These are phyloP conservation scores for Andrena trimmerana DNA, from an alignment of 2,888 invertebrate species.

Conservation along the genomic window DNA sequence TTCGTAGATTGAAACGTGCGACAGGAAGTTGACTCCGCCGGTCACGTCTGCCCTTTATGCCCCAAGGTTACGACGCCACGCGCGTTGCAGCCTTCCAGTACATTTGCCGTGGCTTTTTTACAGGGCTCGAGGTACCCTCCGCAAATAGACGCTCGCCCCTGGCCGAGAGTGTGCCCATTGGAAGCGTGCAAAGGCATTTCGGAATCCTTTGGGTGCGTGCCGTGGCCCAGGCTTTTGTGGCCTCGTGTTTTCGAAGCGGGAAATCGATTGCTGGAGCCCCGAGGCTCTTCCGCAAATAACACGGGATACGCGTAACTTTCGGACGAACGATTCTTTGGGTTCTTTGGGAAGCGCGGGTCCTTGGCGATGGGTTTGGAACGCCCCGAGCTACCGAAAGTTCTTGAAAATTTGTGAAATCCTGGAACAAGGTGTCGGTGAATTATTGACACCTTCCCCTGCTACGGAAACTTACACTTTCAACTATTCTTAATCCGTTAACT, in stretches of 20 bases:
- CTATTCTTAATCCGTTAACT: not conserved
- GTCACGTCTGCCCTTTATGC: conserved; percentile 60
- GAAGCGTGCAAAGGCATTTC: conserved; percentile 8
- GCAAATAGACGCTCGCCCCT: not conserved
- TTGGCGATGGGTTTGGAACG: not conserved
- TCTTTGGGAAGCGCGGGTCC: not conserved
- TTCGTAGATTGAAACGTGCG: conserved; percentile 21
- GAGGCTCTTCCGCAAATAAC: conserved; percentile 34
- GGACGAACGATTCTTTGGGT: conserved; percentile 26
- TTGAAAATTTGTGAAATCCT: not conserved
- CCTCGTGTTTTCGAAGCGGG: conserved; percentile 23
- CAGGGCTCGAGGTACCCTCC: not conserved
- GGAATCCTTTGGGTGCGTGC: conserved; percentile 26
- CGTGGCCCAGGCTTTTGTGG: conserved; percentile 14
- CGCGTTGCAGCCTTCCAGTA: not conserved
- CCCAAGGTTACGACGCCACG: conserved; percentile 53
- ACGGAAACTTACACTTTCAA: not conserved
- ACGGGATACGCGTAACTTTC: conserved; percentile 29
- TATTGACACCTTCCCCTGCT: not conserved
- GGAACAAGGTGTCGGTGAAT: not conserved
- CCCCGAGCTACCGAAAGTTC: not conserved
- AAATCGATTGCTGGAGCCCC: conserved; percentile 45
- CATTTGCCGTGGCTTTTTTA: too few species aligned
- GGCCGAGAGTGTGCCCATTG: not conserved
- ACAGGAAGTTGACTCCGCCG: not conserved